Conservation (phyloP, 2,113 vertebrate species). For the Pheucticus melanocephalus region DNA sequence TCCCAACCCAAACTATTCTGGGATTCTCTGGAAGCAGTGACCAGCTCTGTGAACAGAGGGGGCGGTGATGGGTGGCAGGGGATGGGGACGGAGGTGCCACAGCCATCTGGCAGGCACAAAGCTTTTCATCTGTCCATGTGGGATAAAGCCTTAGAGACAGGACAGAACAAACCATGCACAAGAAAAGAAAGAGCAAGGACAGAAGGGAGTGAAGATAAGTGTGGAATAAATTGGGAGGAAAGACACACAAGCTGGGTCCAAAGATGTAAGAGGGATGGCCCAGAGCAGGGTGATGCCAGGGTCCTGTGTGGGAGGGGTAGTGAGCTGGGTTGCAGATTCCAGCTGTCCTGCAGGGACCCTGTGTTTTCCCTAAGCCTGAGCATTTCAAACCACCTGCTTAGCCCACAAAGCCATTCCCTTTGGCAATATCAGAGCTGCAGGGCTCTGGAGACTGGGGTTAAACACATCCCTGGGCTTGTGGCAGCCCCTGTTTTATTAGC, state of each 20-base stretch:
- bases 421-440: neutral
- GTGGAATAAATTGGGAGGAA: neutral
- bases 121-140: neutral
- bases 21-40: neutral
- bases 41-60: neutral
- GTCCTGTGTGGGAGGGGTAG: accelerated
- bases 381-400: neutral
- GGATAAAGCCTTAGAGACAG: neutral
- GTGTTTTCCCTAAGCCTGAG: neutral
- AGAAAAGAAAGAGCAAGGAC: neutral
- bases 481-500: neutral
- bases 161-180: neutral
- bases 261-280: neutral
- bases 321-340: neutral
- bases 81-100: neutral
- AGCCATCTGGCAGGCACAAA: neutral
- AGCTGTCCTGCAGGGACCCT: neutral
- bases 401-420: neutral
- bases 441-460: neutral
- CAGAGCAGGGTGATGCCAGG: neutral
- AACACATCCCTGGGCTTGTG: neutral
- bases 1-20: neutral
- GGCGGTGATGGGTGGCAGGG: neutral
- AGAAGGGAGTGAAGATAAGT: neutral
- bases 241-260: neutral